Conservation (phyloP, 2,797 vertebrate genomes). For the Amblyraja radiata region DNA sequence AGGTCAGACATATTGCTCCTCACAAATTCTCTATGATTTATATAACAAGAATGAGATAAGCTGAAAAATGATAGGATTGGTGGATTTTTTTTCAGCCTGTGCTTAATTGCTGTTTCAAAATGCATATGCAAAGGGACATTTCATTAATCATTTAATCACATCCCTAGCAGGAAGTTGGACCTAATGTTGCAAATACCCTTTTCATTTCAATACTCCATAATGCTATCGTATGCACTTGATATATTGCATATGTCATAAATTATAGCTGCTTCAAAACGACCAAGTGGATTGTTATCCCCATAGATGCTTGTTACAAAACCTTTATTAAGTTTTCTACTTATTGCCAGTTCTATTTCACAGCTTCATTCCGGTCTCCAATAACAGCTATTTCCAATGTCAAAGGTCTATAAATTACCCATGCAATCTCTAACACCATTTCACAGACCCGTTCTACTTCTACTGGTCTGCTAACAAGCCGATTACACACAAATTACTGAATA, state of each 20-base stretch:
- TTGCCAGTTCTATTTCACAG: constrained; percentile 69
- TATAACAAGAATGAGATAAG: constrained; percentile 89
- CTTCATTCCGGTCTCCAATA: constrained; percentile 61
- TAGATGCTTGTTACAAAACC: constrained; percentile 87
- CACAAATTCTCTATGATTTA: constrained; percentile 84
- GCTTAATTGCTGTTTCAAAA: constrained; percentile 99
- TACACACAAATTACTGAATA: constrained; percentile 90
- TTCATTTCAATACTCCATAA: constrained; percentile 98
- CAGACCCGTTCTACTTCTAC: constrained; percentile 71
- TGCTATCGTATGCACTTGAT: constrained; percentile 97
- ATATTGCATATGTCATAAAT: constrained; percentile 98
- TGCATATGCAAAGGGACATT: constrained; percentile 95
- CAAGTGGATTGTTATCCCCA: constrained; percentile 77
- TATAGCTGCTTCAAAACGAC: constrained; percentile 93
- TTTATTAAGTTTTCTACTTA: constrained; percentile 79
- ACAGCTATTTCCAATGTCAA: constrained; percentile 62
- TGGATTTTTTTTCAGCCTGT: constrained; percentile 74
- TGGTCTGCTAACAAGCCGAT: constrained; percentile 87
- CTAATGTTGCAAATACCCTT: constrained; percentile 99
- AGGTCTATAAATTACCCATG: constrained; percentile 71
- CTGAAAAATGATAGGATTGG: constrained; percentile 72
- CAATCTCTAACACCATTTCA: constrained; percentile 74
- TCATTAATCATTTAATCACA: constrained; percentile 99
- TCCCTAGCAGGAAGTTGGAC: constrained; percentile 96
- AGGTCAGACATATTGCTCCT: constrained; percentile 76